phyloP scores from a whole-genome alignment of 2,113 vertebrate species.

The Riparia riparia region DNA sequence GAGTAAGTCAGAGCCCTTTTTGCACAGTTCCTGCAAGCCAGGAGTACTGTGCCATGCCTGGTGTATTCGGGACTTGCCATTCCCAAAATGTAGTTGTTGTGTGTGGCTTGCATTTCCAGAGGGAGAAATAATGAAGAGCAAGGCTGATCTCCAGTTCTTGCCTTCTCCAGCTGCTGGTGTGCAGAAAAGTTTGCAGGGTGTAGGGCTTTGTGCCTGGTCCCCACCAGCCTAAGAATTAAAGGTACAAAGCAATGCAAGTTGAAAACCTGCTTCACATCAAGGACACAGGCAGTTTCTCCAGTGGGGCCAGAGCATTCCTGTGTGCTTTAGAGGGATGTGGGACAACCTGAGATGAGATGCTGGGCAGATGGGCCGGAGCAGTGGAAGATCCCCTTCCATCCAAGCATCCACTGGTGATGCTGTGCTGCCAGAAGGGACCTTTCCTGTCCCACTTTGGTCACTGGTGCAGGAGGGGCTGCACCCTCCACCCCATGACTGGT shows the following conservation, averaged over 20 bases:
- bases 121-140: neutral
- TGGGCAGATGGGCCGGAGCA: rapidly evolving
- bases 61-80: neutral
- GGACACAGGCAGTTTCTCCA: neutral
- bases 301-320: neutral
- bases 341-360: rapidly evolving
- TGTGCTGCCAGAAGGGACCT: neutral
- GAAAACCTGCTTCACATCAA: neutral
- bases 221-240: neutral
- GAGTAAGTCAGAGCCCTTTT: conserved; percentile 3
- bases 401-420: rapidly evolving
- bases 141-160: neutral
- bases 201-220: neutral
- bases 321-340: neutral
- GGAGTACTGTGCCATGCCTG: neutral
- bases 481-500: neutral
- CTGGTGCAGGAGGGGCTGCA: neutral
- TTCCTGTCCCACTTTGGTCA: neutral
- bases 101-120: neutral
- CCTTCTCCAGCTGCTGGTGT: neutral
- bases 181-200: neutral
- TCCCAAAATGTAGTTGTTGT: neutral
- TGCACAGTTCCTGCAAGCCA: neutral
- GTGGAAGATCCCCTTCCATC: neutral
- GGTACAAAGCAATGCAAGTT: neutral